Conservation (phyloP, 2,888 invertebrate species). For the Apomyelois bistriatella region DNA sequence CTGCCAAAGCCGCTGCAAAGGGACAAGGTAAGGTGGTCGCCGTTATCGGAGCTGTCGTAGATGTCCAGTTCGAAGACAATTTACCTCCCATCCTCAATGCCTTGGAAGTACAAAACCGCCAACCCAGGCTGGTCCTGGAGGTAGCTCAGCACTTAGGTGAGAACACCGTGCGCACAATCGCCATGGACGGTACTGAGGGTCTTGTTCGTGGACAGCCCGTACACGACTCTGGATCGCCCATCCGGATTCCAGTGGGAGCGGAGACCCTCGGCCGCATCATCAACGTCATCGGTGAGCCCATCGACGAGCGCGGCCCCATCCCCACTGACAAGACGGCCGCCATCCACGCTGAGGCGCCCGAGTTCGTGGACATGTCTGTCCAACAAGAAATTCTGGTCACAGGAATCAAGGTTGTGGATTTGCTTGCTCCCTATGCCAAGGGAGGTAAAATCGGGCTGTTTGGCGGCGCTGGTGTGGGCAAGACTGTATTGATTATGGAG, state of each 20-base stretch:
- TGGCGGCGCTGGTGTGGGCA: slow-evolving; percentile 97
- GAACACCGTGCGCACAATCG: slow-evolving; percentile 94
- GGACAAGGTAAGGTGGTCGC: slow-evolving; percentile 22
- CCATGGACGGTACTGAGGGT: slow-evolving; percentile 97
- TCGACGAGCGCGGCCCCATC: slow-evolving; percentile 95
- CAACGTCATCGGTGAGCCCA: slow-evolving; percentile 93
- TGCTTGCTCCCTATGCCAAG: slow-evolving; percentile 95
- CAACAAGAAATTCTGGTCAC: slow-evolving; percentile 95
- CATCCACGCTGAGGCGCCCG: slow-evolving; percentile 95
- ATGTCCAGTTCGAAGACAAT: slow-evolving; percentile 96
- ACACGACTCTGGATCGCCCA: slow-evolving; percentile 90
- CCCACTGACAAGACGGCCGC: slow-evolving; percentile 87
- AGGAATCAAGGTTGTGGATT: slow-evolving; percentile 96
- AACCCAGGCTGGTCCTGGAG: slow-evolving; percentile 89
- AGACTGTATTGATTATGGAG: slow-evolving; percentile 98
- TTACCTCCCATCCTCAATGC: slow-evolving; percentile 97
- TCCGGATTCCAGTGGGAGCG: slow-evolving; percentile 94
- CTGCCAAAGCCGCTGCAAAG: slow-evolving; percentile 17
- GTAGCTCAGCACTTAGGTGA: slow-evolving; percentile 96
- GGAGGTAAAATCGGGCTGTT: slow-evolving; percentile 97
- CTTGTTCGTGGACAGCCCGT: slow-evolving; percentile 92
- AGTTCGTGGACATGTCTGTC: slow-evolving; percentile 94
- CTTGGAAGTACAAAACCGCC: slow-evolving; percentile 92
- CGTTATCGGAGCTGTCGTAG: slow-evolving; percentile 88
- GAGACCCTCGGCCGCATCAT: slow-evolving; percentile 95